Evolutionary conservation across 2,113 vertebrate genomes (phyloP), one percentile per base, ranked within the genome.

Genomic region (Rhipidura dahli): DNA sequence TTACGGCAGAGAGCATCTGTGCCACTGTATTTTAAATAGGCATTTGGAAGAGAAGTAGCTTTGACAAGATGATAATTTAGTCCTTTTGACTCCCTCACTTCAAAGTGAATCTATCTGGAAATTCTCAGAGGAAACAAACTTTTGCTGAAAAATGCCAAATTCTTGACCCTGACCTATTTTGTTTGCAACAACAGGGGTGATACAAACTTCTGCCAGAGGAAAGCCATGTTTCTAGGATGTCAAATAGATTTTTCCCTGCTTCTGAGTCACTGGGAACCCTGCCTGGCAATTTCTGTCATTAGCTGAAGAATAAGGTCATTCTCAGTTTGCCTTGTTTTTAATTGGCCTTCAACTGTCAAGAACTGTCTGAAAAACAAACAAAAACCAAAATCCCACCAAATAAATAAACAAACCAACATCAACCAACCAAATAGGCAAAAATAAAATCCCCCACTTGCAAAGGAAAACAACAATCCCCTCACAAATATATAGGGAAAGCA

Each of bases 61-160:
- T 70, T 85, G 68, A 76, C n/a, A 87, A 90, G 39, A 57, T 73
- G 83, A 89, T 80, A 93, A 60, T 94, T 88, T 82, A 94, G 84
- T 68, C 84, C 30, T 47, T 95, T 89, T 75, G 68, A 83, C 31
- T 89, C 90, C 17, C 60, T 59, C 59, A 53, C 64, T 54, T 90
- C 63, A 83, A 90, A 84, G 71, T 31, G 92, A 75, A 78, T 77
- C 47, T 94, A 68, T 59, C 73, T 84, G 37, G 39, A 84, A 93
- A 87, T 93, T 91, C 82, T 82, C 51, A 89, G 40, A 82, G 65
- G 63, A 95, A 94, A 70, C 7, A 68, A 84, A 89, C 44, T 89
- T 87, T 73, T 64, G 13, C 39, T 71, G 82, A 82, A 93, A 95
- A 95, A 90, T 57, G 50, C 40, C 57, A 65, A 39, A 76, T 90